phyloP scores from a whole-genome alignment of 2,888 invertebrate species.

The Caenorhabditis sulstoni region DNA sequence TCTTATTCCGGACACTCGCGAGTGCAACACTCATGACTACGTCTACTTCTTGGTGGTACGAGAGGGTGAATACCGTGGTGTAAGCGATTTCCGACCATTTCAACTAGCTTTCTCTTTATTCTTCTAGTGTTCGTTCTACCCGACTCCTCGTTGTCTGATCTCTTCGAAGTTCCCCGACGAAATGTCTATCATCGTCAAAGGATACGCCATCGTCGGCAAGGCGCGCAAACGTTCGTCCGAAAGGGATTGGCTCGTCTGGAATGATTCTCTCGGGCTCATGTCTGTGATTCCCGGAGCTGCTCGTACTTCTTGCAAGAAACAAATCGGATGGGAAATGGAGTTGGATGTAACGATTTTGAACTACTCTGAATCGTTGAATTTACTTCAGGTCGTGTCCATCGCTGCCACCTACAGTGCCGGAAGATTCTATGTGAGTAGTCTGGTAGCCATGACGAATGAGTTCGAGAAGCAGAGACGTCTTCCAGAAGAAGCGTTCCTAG shows the following conservation, averaged over 20 bases:
- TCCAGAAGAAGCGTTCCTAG: constrained; percentile 22
- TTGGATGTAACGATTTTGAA: constrained; percentile 8
- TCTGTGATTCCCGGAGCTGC: constrained; percentile 17
- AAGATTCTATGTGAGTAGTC: neutral
- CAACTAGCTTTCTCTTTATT: neutral
- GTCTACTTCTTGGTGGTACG: constrained; percentile 30
- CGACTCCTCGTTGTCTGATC: constrained; percentile 14
- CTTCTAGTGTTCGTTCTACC: constrained; percentile 16
- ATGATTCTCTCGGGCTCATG: constrained; percentile 27
- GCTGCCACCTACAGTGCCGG: constrained; percentile 13
- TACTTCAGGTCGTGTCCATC: constrained; percentile 21
- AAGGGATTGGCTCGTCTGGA: constrained; percentile 21
- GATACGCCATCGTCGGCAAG: constrained; percentile 21
- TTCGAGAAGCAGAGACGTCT: constrained; percentile 10
- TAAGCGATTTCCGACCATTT: constrained; percentile 1
- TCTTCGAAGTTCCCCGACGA: constrained; percentile 26
- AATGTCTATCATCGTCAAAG: neutral
- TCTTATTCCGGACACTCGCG: constrained; percentile 5
- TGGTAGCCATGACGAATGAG: constrained; percentile 6
- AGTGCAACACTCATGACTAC: neutral
- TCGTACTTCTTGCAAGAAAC: constrained; percentile 20
- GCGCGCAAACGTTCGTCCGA: constrained; percentile 3
- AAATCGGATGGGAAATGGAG: constrained; percentile 28
- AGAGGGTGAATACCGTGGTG: constrained; percentile 6
- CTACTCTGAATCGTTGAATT: no score